These are phyloP conservation scores for Lamprologus tigripictilis DNA, from an alignment of 2,113 vertebrate genomes.

Conservation along the genomic window DNA sequence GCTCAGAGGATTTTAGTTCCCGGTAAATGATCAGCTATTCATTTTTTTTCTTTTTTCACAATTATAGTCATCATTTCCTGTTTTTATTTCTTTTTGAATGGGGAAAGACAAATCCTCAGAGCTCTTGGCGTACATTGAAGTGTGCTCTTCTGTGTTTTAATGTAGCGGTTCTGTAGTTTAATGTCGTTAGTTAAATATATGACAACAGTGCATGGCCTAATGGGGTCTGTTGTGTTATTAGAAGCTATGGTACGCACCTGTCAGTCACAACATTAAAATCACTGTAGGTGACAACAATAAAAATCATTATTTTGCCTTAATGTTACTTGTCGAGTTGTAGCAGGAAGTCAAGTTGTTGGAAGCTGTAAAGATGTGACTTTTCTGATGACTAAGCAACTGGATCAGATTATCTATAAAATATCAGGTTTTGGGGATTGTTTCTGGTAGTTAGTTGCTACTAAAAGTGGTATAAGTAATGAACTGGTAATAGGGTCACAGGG, in stretches of 20 bases:
- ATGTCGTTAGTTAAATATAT: not conserved
- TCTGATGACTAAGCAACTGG: accelerated
- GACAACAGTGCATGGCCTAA: constrained; percentile 2
- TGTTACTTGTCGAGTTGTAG: not conserved
- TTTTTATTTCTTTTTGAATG: not conserved
- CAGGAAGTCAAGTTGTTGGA: not conserved
- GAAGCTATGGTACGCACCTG: not conserved
- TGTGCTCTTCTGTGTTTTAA: not conserved
- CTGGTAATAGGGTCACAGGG: not conserved
- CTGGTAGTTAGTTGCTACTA: not conserved
- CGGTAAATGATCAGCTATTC: not conserved
- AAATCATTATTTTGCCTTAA: not conserved
- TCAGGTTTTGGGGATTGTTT: not conserved
- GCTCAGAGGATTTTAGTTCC: constrained; percentile 33
- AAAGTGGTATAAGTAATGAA: not conserved
- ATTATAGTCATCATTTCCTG: not conserved
- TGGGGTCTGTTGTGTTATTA: not conserved
- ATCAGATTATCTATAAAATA: not conserved
- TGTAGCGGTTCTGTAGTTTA: not conserved
- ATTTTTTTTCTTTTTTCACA: not conserved
- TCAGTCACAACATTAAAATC: not conserved
- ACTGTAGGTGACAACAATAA: not conserved
- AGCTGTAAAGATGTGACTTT: not conserved
- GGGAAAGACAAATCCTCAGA: constrained; percentile 2
- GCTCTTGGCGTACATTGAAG: not conserved